Evolutionary conservation across 2,797 vertebrate genomes (phyloP).

Genomic region (Mus spretus): DNA sequence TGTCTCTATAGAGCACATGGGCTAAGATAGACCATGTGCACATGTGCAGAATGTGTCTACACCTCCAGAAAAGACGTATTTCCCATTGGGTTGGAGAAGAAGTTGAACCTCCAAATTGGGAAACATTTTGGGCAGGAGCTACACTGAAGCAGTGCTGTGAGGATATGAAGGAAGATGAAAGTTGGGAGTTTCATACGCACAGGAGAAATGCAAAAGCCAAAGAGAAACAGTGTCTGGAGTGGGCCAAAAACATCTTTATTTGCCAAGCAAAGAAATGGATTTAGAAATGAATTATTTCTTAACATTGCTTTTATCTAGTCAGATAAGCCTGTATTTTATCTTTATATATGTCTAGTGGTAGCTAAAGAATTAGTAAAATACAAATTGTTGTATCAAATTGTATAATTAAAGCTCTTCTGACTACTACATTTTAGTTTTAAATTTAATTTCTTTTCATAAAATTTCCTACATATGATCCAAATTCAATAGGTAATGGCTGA

Average conservation of each 20-base stretch:
- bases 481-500: conserved; percentile 46
- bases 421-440: conserved; percentile 58
- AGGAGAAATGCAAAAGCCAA: background rate
- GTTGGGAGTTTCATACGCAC: background rate
- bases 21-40: background rate
- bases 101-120: conserved; percentile 4
- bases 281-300: conserved; percentile 61
- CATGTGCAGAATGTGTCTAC: background rate
- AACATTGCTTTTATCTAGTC: conserved; percentile 55
- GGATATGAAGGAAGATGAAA: background rate
- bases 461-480: conserved; percentile 5
- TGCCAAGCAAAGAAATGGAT: conserved; percentile 47
- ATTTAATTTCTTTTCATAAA: conserved; percentile 56
- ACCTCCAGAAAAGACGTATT: background rate
- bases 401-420: conserved; percentile 17
- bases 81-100: conserved; percentile 23
- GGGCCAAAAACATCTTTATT: conserved; percentile 47
- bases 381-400: conserved; percentile 17
- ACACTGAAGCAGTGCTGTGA: background rate
- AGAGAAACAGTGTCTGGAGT: background rate
- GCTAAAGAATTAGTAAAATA: conserved; percentile 40
- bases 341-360: conserved; percentile 56
- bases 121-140: background rate
- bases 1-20: background rate
- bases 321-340: conserved; percentile 37